phyloP scores from a whole-genome alignment of 2,113 vertebrate species.

The Tiliqua scincoides region DNA sequence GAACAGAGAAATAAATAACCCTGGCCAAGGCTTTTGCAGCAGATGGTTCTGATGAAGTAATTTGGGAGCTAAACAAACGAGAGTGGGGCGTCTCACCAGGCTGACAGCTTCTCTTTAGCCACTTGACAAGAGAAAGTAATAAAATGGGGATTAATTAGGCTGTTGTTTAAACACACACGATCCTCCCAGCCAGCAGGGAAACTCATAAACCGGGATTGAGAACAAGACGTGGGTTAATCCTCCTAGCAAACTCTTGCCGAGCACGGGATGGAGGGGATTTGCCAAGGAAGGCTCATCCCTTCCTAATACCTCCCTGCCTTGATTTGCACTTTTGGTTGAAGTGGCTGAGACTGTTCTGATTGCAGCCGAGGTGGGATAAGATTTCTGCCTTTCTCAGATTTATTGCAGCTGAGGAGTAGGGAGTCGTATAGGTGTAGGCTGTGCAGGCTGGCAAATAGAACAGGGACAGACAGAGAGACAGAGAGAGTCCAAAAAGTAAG shows the following conservation, averaged over 20 bases:
- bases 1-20: constrained; percentile 33
- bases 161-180: constrained; percentile 89
- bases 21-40: constrained; percentile 16
- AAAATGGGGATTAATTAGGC: constrained; percentile 94
- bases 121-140: constrained; percentile 86
- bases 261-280: constrained; percentile 60
- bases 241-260: constrained; percentile 64
- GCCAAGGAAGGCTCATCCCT: constrained; percentile 44
- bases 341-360: constrained; percentile 19
- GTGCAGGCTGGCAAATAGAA: not conserved
- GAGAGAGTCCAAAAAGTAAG: too few species aligned
- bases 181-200: constrained; percentile 84
- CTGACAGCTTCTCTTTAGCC: constrained; percentile 62
- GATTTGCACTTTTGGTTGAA: constrained; percentile 37
- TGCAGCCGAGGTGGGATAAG: constrained; percentile 17
- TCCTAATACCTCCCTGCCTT: constrained; percentile 56
- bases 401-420: not conserved
- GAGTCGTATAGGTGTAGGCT: not conserved
- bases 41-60: constrained; percentile 69
- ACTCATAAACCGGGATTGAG: constrained; percentile 91
- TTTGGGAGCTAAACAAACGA: constrained; percentile 63
- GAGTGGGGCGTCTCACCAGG: constrained; percentile 45
- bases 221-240: constrained; percentile 91
- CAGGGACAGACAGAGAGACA: not conserved
- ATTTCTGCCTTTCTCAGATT: not conserved